These are phyloP conservation scores for Dasyurus viverrinus DNA, from an alignment of 2,113 vertebrate species.

Conservation along the genomic window DNA sequence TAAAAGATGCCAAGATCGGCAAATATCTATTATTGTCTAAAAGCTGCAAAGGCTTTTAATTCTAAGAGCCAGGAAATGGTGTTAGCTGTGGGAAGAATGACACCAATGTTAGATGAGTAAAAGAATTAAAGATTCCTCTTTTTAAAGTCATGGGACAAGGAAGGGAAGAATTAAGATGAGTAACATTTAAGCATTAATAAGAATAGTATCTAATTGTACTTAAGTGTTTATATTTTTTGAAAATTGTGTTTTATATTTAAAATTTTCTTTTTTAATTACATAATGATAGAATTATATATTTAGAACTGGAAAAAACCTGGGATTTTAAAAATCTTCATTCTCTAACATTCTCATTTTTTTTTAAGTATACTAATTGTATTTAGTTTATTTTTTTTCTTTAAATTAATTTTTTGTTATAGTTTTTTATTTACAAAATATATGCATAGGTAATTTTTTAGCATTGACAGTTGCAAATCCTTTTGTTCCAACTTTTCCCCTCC, in stretches of 20 bases:
- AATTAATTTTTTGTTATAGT: too few species aligned
- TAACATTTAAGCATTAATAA: slow-evolving; percentile 16
- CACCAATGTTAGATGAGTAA: slow-evolving; percentile 23
- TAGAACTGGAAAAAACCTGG: too few species aligned
- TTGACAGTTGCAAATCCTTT: too few species aligned
- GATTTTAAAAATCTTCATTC: too few species aligned
- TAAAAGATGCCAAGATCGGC: background rate
- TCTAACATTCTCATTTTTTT: too few species aligned
- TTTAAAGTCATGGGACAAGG: slow-evolving; percentile 8
- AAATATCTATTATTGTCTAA: background rate
- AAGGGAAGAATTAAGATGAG: slow-evolving; percentile 1
- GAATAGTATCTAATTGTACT: background rate
- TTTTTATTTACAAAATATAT: too few species aligned
- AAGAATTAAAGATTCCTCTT: background rate
- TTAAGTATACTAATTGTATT: too few species aligned
- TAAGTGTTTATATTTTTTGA: slow-evolving; percentile 13
- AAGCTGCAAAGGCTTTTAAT: background rate
- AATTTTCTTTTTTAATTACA: too few species aligned
- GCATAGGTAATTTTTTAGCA: too few species aligned
- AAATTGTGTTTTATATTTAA: background rate
- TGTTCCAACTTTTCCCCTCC: too few species aligned
- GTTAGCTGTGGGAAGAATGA: background rate
- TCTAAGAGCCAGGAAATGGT: background rate
- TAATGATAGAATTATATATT: too few species aligned
- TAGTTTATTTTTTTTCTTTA: too few species aligned